phyloP scores from a whole-genome alignment of 1,140 invertebrate species.

The Neodiprion fabricii region DNA sequence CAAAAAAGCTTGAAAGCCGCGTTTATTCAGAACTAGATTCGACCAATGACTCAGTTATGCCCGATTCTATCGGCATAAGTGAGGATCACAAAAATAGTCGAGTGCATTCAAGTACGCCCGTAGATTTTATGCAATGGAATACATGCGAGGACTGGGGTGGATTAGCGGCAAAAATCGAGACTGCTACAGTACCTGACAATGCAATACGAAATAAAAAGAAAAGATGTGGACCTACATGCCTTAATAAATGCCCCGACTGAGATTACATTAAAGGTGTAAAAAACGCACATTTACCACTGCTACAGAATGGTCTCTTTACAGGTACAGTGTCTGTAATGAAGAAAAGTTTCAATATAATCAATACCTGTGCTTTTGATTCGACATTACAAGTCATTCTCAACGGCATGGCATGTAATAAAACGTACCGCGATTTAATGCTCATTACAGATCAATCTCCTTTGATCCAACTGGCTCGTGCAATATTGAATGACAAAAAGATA shows the following conservation, averaged over 20 bases:
- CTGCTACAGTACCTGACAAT: not conserved
- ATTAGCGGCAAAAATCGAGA: not conserved
- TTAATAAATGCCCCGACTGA: not conserved
- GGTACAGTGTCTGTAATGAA: not conserved
- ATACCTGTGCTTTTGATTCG: slow-evolving; percentile 23
- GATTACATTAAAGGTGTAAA: not conserved
- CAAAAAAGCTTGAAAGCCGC: no score
- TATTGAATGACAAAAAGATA: not conserved
- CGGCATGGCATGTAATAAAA: not conserved
- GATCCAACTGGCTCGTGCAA: not conserved
- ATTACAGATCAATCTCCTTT: no score
- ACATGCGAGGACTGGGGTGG: not conserved
- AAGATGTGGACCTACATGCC: not conserved
- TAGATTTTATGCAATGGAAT: slow-evolving; percentile 3
- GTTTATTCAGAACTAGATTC: no score
- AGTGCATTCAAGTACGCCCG: not conserved
- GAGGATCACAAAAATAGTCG: slow-evolving; percentile 2
- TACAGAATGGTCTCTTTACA: not conserved
- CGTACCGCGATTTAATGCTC: slow-evolving; percentile 12
- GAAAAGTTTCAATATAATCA: slow-evolving; percentile 9
- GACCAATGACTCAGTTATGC: slow-evolving; percentile 1
- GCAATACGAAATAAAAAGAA: not conserved
- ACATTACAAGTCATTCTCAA: slow-evolving; percentile 19
- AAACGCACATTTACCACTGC: not conserved
- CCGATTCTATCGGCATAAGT: not conserved